Evolutionary conservation across 2,113 vertebrate genomes (phyloP).

Genomic region (Bos taurus): ARS-UCD2.0 NC_037332.1:71240001-71240500

Average conservation of each 20-base stretch:
- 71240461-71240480: not conserved
- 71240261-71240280: not conserved
- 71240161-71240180: not conserved
- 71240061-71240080: not conserved
- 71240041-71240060: not conserved
- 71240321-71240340: not conserved
- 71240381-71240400: not conserved
- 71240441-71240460: not conserved
- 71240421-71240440: not conserved
- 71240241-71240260: not conserved
- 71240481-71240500: not conserved
- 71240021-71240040: not conserved
- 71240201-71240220: not conserved
- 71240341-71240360: not conserved
- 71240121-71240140: not conserved
- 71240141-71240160: not conserved
- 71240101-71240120: not conserved
- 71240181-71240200: not conserved
- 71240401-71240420: not conserved
- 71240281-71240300: not conserved
- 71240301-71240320: not conserved
- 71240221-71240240: not conserved
- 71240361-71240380: not conserved
- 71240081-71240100: not conserved
- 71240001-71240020: not conserved